Conservation (phyloP, 1,140 invertebrate species). For the Telenomus remus region DNA sequence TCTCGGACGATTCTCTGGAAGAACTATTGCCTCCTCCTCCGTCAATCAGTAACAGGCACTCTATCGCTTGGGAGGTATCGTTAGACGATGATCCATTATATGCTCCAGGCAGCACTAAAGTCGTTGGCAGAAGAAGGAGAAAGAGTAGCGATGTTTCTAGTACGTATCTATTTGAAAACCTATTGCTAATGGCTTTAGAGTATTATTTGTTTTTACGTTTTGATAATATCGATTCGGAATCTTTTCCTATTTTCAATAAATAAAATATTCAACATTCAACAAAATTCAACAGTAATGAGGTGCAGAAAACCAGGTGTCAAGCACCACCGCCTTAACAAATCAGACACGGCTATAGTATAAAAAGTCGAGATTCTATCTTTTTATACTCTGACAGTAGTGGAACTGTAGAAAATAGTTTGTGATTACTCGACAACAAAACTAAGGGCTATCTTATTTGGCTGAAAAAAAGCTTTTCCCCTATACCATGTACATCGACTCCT, state of each 20-base stretch:
- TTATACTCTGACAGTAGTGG: too few relatives aligned
- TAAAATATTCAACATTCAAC: too few relatives aligned
- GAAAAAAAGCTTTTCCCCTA: background rate
- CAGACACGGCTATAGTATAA: too few relatives aligned
- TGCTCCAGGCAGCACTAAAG: constrained; percentile 84
- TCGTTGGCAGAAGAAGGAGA: constrained; percentile 76
- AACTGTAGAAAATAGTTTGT: background rate
- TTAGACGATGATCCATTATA: constrained; percentile 82
- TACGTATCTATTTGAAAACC: constrained; percentile 62
- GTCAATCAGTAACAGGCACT: constrained; percentile 81
- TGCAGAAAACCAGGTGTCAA: too few relatives aligned
- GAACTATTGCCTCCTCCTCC: constrained; percentile 80
- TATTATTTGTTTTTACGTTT: too few relatives aligned
- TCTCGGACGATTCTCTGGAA: constrained; percentile 88
- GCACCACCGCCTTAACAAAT: too few relatives aligned
- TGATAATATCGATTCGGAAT: too few relatives aligned
- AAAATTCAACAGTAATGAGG: too few relatives aligned
- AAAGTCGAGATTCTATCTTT: too few relatives aligned
- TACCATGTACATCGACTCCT: constrained; percentile 1
- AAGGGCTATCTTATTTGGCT: constrained; percentile 9
- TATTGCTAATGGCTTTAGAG: too few relatives aligned
- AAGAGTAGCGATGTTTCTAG: constrained; percentile 77
- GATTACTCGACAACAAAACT: constrained; percentile 28
- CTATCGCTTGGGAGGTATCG: constrained; percentile 81
- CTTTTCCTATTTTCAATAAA: too few relatives aligned